These are phyloP conservation scores for Polyommatus icarus DNA, from an alignment of 2,888 invertebrate species.

Conservation along the genomic window DNA sequence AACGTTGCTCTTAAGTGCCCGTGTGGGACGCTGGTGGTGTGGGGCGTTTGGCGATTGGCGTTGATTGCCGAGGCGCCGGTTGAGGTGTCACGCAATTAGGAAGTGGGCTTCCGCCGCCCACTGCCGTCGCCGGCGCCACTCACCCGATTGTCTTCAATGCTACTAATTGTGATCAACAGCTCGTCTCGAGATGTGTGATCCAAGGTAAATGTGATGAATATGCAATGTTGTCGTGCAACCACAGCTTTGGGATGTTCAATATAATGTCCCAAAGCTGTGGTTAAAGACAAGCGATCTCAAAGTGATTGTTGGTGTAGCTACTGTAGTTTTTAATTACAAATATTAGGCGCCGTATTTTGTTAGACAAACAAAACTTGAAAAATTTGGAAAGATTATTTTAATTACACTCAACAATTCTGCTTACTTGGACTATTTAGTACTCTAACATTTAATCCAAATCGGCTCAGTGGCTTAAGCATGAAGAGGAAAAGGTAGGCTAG, in stretches of 20 bases:
- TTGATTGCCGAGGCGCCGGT: conserved; percentile 77
- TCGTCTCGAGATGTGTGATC: conserved; percentile 37
- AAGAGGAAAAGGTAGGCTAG: not conserved
- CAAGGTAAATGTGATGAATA: not conserved
- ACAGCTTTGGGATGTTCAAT: no score
- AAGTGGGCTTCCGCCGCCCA: conserved; percentile 79
- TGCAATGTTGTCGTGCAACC: no score
- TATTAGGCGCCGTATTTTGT: not conserved
- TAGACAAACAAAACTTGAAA: not conserved
- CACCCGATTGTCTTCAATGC: conserved; percentile 72
- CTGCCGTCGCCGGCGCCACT: conserved; percentile 61
- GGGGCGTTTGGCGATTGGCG: conserved; percentile 59
- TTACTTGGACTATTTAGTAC: no score
- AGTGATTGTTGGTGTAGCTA: no score
- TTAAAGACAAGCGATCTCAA: no score
- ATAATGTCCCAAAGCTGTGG: no score
- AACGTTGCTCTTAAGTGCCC: not conserved
- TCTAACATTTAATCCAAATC: no score
- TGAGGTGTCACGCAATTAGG: conserved; percentile 78
- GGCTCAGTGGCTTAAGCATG: not conserved
- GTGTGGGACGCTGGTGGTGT: conserved; percentile 41
- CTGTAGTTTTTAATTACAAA: no score
- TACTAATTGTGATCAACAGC: conserved; percentile 61
- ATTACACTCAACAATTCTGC: not conserved
- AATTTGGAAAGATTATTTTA: not conserved